A percentile compares a stretch with the other conserved stretches of the same genome.
Conservation (phyloP, 1,140 invertebrate species). For the Drepana arcuata region DNA sequence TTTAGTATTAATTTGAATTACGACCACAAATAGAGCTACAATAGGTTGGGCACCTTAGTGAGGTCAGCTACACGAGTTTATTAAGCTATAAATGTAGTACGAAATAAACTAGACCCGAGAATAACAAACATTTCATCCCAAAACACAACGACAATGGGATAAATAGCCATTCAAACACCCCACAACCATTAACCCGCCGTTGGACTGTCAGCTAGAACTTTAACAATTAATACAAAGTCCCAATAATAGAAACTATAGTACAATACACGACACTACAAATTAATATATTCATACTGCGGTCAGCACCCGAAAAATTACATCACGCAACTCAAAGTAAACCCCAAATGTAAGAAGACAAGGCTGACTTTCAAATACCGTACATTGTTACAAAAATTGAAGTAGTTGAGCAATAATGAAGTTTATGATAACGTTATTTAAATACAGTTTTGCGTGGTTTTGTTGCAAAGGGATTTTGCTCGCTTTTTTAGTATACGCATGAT, state of each 20-base stretch:
- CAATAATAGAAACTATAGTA: slow-evolving; percentile 58
- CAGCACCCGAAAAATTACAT: slow-evolving; percentile 33
- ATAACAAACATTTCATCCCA: slow-evolving; percentile 34
- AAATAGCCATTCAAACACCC: slow-evolving; percentile 44
- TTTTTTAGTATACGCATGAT: too few species aligned
- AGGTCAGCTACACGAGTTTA: slow-evolving; percentile 14
- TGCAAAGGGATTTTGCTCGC: too few species aligned
- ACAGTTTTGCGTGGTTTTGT: too few species aligned
- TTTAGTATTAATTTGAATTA: too few species aligned
- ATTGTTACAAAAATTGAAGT: too few species aligned
- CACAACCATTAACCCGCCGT: slow-evolving; percentile 47
- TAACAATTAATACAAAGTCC: slow-evolving; percentile 46
- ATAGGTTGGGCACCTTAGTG: too few species aligned
- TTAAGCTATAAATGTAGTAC: slow-evolving; percentile 8
- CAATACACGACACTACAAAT: slow-evolving; percentile 51
- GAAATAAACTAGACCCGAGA: slow-evolving; percentile 9
- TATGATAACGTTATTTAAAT: too few species aligned
- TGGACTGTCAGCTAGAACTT: slow-evolving; percentile 43
- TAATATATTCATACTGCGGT: slow-evolving; percentile 57
- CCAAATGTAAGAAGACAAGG: slow-evolving; percentile 3
- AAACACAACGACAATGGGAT: slow-evolving; percentile 38
- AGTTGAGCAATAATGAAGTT: too few species aligned
- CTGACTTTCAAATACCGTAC: slow-evolving; percentile 6
- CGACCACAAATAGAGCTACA: too few species aligned
- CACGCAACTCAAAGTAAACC: slow-evolving; percentile 13